Evolutionary conservation across 2,797 vertebrate species (phyloP).

Genomic region (Psittacula echo): DNA sequence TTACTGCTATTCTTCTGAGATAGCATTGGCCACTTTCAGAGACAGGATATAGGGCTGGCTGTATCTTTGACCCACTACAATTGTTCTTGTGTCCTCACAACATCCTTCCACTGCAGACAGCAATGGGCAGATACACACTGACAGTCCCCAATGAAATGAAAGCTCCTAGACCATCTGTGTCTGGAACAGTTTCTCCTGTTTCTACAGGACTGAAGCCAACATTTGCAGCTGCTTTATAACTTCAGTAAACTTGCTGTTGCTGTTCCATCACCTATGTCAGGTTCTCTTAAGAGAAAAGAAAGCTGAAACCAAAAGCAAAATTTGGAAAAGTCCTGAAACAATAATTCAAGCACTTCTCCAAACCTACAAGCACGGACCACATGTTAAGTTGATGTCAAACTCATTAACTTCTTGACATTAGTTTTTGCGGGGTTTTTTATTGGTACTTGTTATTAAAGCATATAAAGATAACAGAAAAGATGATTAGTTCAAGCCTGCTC

Average conservation of each 20-base stretch:
- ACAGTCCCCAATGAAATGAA: not conserved
- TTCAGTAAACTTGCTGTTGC: not conserved
- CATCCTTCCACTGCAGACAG: not conserved
- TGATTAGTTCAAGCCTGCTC: not conserved
- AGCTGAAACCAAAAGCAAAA: not conserved
- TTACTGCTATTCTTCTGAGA: not conserved
- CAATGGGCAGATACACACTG: not conserved
- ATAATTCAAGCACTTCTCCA: not conserved
- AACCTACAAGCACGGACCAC: not conserved
- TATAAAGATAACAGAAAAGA: not conserved
- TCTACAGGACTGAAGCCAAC: slow-evolving; percentile 28
- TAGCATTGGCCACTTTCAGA: not conserved
- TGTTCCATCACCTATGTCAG: not conserved
- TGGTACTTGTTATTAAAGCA: not conserved
- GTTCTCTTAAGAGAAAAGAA: not conserved
- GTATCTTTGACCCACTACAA: not conserved
- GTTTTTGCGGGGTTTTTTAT: not conserved
- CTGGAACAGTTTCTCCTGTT: slow-evolving; percentile 6
- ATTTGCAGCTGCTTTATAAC: slow-evolving; percentile 31
- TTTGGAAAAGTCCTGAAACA: not conserved
- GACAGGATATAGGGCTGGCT: not conserved
- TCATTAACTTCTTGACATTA: not conserved
- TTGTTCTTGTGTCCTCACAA: not conserved
- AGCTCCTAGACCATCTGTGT: not conserved
- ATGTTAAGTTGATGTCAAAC: not conserved